Evolutionary conservation across 2,797 vertebrate genomes (phyloP), one percentile per base, ranked within the genome.

Genomic region (Oryzias dopingdopingensis): DNA sequence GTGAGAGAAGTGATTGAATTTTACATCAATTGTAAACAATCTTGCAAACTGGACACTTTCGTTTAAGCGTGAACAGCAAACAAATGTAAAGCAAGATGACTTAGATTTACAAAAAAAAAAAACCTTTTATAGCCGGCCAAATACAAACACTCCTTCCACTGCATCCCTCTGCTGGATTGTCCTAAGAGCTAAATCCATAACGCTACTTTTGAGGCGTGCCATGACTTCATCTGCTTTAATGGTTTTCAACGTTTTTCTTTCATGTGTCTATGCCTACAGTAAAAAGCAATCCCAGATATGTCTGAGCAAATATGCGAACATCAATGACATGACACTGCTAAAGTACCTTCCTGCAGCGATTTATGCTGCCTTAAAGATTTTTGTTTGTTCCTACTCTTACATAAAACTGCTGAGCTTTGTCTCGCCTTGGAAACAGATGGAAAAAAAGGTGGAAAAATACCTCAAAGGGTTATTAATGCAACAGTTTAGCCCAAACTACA

Each of bases 11-110:
- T 79, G 76, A 84, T 74, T 76, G 57, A 79, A 73, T 79, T 87
- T 67, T 49, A 71, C 70, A 51, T 82, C 72, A 70, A 62, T 68
- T 74, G 41, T 1, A 14, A 32, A 62, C 74, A 65, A 65, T 80
- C 49, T 77, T 75, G 72, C 70, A 86, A 89, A 88, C 79, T 82
- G 72, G 74, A 53, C 62, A 72, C 17, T 80, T 80, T 77, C 58
- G 79, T 79, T 80, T 57, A 83, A 64, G 70, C 81, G 62, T 62
- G 65, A 79, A 87, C 46, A 76, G 66, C 67, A 71, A 83, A 84
- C 74, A 87, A 88, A 84, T 72, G 42, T 64, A 40, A 43, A 56
- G 57, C 23, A 74, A 56, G 51, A 72, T 82, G 65, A 55, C 14
- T 72, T 57, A 51, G 50, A 72, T 59, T 65, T 57, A 54, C 20